phyloP scores from a whole-genome alignment of 2,888 invertebrate genomes.

The Encarsia formosa region DNA sequence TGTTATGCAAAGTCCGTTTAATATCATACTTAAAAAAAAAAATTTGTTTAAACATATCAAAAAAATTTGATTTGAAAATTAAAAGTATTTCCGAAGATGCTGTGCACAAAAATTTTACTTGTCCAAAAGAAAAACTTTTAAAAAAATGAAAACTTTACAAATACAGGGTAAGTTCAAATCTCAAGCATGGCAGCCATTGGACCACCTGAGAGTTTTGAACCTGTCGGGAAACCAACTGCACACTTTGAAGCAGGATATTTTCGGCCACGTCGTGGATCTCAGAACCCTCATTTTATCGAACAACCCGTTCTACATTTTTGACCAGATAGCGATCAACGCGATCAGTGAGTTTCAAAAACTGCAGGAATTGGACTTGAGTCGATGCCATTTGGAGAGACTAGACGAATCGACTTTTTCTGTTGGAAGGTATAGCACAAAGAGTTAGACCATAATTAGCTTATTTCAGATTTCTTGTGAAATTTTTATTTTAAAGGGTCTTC shows the following conservation, averaged over 20 bases:
- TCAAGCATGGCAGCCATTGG: constrained; percentile 60
- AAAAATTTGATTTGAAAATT: too few species aligned
- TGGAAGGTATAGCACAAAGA: too few species aligned
- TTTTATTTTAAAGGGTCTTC: too few species aligned
- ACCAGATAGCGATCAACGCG: constrained; percentile 60
- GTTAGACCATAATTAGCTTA: too few species aligned
- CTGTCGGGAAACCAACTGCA: constrained; percentile 70
- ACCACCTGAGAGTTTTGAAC: constrained; percentile 58
- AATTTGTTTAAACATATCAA: too few species aligned
- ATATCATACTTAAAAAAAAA: too few species aligned
- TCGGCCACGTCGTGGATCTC: constrained; percentile 69
- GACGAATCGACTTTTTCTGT: constrained; percentile 55
- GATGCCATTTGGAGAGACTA: constrained; percentile 60
- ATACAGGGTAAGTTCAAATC: constrained; percentile 60
- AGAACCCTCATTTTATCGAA: constrained; percentile 65
- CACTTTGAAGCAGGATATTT: constrained; percentile 66
- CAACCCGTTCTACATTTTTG: constrained; percentile 70
- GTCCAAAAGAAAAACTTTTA: too few species aligned
- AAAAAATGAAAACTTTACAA: neutral
- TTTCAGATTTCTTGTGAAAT: too few species aligned
- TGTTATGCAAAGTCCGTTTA: too few species aligned
- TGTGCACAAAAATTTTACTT: too few species aligned
- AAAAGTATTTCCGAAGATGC: too few species aligned
- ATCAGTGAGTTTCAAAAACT: constrained; percentile 62
- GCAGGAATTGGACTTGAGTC: constrained; percentile 70